phyloP scores from a whole-genome alignment of 35 echinoderm and acorn worm species.

The Heliocidaris erythrogramma region DNA sequence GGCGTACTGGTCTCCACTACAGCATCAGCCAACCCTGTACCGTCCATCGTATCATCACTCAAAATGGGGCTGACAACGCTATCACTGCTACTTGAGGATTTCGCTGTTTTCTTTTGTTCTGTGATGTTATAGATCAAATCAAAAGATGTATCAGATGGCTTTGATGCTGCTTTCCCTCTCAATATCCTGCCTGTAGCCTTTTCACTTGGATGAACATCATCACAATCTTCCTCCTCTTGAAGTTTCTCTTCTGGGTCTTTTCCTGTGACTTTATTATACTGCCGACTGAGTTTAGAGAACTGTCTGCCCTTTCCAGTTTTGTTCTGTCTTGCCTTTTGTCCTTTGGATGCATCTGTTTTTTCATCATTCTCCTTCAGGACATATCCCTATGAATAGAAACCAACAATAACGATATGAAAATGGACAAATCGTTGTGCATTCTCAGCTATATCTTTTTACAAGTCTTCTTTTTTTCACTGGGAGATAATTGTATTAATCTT shows the following conservation, averaged over 20 bases:
- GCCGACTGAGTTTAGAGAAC: conserved; percentile 42
- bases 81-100: neutral
- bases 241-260: neutral
- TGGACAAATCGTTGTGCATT: neutral
- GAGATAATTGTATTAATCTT: too few relatives aligned
- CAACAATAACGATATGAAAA: neutral
- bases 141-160: conserved; percentile 28
- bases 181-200: neutral
- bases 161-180: neutral
- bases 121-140: conserved; percentile 15
- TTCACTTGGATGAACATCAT: neutral
- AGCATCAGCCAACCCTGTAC: too few relatives aligned
- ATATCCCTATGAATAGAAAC: neutral
- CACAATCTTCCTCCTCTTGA: neutral
- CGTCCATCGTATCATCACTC: neutral
- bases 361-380: neutral
- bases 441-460: neutral
- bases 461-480: neutral
- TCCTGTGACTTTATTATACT: conserved; percentile 32
- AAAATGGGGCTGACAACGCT: neutral
- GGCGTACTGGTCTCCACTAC: conserved; percentile 27
- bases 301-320: conserved; percentile 1
- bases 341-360: neutral
- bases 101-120: neutral
- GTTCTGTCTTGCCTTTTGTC: neutral